Evolutionary conservation across 2,888 invertebrate genomes (phyloP).

Genomic region (Linyphia triangularis): DNA sequence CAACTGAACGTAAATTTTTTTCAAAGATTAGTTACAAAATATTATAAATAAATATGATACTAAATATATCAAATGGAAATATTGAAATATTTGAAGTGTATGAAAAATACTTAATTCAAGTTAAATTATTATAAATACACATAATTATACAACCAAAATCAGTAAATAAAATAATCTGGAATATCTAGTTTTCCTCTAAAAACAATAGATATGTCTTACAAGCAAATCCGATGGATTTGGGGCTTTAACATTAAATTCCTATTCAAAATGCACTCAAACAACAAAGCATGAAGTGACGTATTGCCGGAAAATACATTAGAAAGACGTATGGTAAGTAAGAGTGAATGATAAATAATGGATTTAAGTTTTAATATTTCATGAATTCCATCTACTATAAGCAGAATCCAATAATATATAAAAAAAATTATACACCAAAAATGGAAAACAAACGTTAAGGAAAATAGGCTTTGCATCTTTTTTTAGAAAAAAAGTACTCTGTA

Average conservation of each 20-base stretch:
- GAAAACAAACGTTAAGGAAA: background rate
- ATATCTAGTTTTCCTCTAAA: too few relatives aligned
- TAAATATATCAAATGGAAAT: too few relatives aligned
- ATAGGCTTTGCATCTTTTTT: background rate
- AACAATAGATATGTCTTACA: too few relatives aligned
- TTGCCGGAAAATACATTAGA: background rate
- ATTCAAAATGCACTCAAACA: background rate
- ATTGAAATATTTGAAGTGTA: too few relatives aligned
- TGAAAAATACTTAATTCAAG: too few relatives aligned
- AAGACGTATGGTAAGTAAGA: background rate
- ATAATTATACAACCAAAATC: too few relatives aligned
- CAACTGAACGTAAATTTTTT: too few relatives aligned
- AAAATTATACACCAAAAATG: background rate
- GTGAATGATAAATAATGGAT: background rate
- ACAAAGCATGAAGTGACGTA: background rate
- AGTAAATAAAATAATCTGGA: too few relatives aligned
- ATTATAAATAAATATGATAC: too few relatives aligned
- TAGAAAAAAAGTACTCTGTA: too few relatives aligned
- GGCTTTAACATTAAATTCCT: background rate
- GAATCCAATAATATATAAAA: slow-evolving; percentile 3
- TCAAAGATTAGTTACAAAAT: too few relatives aligned
- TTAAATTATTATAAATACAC: too few relatives aligned
- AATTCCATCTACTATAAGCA: background rate
- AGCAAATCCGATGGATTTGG: background rate
- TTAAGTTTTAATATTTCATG: background rate